Conservation (phyloP, 2,888 invertebrate genomes). For the Habrosyne pyritoides region DNA sequence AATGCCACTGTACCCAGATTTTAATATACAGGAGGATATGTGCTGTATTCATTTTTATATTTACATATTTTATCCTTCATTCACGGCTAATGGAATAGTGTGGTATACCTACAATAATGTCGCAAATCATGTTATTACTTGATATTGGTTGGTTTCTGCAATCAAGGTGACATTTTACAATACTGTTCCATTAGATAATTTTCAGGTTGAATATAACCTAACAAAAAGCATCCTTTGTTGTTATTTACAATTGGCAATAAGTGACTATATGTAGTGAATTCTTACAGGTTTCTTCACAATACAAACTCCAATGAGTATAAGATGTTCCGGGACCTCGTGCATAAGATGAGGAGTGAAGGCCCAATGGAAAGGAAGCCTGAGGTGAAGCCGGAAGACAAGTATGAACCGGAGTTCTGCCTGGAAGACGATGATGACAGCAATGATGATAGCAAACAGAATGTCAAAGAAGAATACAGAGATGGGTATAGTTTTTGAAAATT, state of each 20-base stretch:
- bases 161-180: constrained; percentile 8
- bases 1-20: constrained; percentile 74
- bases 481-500: constrained; percentile 45
- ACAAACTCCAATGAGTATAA: constrained; percentile 74
- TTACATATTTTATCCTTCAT: constrained; percentile 28
- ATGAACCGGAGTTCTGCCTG: constrained; percentile 78
- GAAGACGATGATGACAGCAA: constrained; percentile 74
- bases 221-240: constrained; percentile 51
- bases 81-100: constrained; percentile 27
- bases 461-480: constrained; percentile 67
- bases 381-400: constrained; percentile 78
- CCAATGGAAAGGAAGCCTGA: constrained; percentile 52
- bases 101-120: constrained; percentile 17
- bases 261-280: constrained; percentile 35
- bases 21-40: constrained; percentile 66
- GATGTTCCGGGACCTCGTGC: constrained; percentile 72
- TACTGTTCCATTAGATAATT: constrained; percentile 39
- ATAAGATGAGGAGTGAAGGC: constrained; percentile 52
- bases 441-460: constrained; percentile 56
- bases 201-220: constrained; percentile 57
- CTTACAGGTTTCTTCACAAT: constrained; percentile 79
- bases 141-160: background rate
- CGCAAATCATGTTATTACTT: constrained; percentile 1
- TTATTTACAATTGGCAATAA: constrained; percentile 41
- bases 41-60: constrained; percentile 77